Evolutionary conservation across 2,888 invertebrate species (phyloP), one percentile per base, ranked within the genome.

Genomic region (Argyra leucocephala): DNA sequence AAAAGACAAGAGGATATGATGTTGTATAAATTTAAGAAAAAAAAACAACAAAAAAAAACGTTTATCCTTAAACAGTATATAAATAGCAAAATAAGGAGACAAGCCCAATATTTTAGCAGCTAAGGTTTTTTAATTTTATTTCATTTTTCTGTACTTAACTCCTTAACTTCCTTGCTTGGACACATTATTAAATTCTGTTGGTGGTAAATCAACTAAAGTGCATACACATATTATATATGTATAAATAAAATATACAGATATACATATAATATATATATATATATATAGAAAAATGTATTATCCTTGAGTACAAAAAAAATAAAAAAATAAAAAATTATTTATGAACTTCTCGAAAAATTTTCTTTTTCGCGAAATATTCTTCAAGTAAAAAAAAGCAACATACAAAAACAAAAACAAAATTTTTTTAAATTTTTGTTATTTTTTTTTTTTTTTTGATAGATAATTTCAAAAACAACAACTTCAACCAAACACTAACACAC

Each of bases 311-410:
- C 26, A 26, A 26, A 26, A 26, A 26, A 9, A 26, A 26, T 6
- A 26, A 26, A 31, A 31, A 31, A 48, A 48, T 18, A 48, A 48
- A 48, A 48, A 48, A 48, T 48, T 48, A 48, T 48, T 48, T 48
- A 48, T 48, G 9, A n/a, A 48, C 48, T 48, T 48, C 48, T 48
- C 48, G 48, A 48, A 48, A 48, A 48, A 48, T 48, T 48, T 48
- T 48, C n/a, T n/a, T 48, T 48, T 48, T n/a, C 48, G 48, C 48
- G 48, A 48, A 48, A 5, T 18, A 31, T 10, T n/a, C n/a, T n/a
- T n/a, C n/a, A n/a, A 31, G 31, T 4, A 31, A 31, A 31, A 31
- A 6, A 26, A 26, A 6, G 9, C 26, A 31, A 31, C 10, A 31
- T n/a, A n/a, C 7, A 31, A 48, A 48, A 37, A 37, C 37, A 37